phyloP scores from a whole-genome alignment of 2,888 invertebrate genomes.

The Meiosimyza decipiens region DNA sequence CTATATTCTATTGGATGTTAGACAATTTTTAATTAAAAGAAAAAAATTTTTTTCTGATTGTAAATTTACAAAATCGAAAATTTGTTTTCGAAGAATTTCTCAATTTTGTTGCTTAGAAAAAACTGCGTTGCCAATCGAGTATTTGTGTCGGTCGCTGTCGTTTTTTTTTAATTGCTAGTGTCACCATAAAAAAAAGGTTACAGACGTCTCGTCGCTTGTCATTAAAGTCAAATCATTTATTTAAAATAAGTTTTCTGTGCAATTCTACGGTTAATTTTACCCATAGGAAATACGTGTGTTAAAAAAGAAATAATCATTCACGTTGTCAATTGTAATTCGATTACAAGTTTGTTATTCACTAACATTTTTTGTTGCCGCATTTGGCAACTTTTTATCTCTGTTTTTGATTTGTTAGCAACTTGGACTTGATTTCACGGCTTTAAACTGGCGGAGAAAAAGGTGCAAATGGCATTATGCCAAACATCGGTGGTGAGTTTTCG shows the following conservation, averaged over 20 bases:
- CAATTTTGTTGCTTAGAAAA: no score
- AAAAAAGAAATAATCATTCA: not conserved
- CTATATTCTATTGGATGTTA: no score
- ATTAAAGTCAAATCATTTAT: not conserved
- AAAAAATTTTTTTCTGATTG: no score
- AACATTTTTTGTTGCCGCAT: not conserved
- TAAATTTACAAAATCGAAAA: no score
- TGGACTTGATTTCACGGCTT: slow-evolving; percentile 47
- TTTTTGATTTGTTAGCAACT: not conserved
- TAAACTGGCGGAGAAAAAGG: slow-evolving; percentile 65
- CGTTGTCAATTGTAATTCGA: not conserved
- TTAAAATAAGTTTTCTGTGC: not conserved
- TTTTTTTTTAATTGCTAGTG: no score
- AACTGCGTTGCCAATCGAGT: no score
- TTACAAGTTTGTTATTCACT: not conserved
- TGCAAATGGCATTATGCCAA: slow-evolving; percentile 77
- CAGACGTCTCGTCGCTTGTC: slow-evolving; percentile 3
- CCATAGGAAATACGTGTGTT: slow-evolving; percentile 6
- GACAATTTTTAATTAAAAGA: no score
- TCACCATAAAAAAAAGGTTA: not conserved
- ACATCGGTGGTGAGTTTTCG: slow-evolving; percentile 72
- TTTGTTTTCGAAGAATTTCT: no score
- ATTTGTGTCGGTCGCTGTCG: no score
- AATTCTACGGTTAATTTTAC: not conserved
- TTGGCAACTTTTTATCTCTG: not conserved